phyloP scores from a whole-genome alignment of 2,888 invertebrate genomes.

The Lepidocyrtoides sp. region DNA sequence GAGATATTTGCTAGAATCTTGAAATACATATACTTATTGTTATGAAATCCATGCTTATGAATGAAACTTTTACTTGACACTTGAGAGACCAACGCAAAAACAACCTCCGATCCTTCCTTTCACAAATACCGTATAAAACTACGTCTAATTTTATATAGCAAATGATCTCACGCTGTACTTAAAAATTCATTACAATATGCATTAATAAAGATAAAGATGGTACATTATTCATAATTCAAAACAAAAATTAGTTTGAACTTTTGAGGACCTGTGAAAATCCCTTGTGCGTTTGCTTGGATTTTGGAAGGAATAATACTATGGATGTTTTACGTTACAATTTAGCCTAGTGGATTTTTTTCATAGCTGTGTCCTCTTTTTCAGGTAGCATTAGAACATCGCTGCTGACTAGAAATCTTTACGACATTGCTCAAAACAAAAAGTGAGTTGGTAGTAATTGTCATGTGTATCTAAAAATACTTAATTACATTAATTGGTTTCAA shows the following conservation, averaged over 20 bases:
- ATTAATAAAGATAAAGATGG: not conserved
- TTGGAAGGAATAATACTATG: no score
- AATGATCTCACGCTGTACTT: not conserved
- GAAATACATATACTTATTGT: not conserved
- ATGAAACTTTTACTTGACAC: conserved; percentile 62
- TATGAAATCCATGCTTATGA: conserved; percentile 56
- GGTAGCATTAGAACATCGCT: no score
- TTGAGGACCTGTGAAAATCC: no score
- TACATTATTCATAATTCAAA: no score
- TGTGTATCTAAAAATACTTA: no score
- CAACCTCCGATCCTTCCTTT: conserved; percentile 78
- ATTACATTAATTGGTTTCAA: no score
- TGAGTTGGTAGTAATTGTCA: no score
- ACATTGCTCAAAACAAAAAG: not conserved
- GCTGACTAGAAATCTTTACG: not conserved
- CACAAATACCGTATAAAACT: not conserved
- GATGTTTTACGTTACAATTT: no score
- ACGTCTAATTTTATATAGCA: conserved; percentile 6
- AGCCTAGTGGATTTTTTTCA: no score
- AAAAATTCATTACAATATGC: not conserved
- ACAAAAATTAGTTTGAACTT: no score
- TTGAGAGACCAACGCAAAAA: conserved; percentile 77
- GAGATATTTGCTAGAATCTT: conserved; percentile 15
- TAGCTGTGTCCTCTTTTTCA: no score
- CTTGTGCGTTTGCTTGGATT: no score